Percentiles rank a stretch among this genome's conserved stretches.
Conservation (phyloP, 2,888 invertebrate genomes). For the Drosophila neutralis region DNA sequence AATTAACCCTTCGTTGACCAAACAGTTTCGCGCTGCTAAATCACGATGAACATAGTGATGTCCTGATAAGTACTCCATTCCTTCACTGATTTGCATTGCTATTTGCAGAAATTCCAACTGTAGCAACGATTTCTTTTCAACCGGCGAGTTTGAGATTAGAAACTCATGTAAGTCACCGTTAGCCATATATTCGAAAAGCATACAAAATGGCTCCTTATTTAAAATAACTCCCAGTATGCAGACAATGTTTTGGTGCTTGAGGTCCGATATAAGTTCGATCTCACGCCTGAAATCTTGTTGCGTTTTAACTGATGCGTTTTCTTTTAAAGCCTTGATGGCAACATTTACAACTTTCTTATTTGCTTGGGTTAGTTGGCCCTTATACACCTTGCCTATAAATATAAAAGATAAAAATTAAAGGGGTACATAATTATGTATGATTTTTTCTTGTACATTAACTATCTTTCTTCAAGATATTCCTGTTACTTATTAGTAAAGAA, state of each 20-base stretch:
- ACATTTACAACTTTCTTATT: conserved; percentile 90
- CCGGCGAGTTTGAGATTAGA: conserved; percentile 95
- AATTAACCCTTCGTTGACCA: conserved; percentile 96
- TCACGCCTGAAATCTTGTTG: conserved; percentile 96
- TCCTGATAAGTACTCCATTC: conserved; percentile 94
- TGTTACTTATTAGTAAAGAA: background rate
- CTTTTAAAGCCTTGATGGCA: conserved; percentile 97
- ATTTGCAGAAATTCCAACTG: conserved; percentile 95
- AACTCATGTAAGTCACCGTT: conserved; percentile 99
- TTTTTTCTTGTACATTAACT: background rate
- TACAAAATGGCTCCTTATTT: conserved; percentile 95
- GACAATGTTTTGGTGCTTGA: conserved; percentile 97
- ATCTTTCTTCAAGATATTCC: background rate
- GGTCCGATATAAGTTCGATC: conserved; percentile 96
- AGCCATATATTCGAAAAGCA: conserved; percentile 99
- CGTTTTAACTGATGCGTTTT: conserved; percentile 95
- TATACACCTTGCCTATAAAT: conserved; percentile 91
- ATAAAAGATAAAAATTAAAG: background rate
- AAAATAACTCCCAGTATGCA: conserved; percentile 96
- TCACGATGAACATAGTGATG: conserved; percentile 99
- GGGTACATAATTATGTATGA: background rate
- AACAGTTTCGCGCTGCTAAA: conserved; percentile 97
- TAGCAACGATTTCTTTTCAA: conserved; percentile 91
- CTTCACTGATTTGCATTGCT: conserved; percentile 93
- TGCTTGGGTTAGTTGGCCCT: conserved; percentile 93